Conservation (phyloP, 2,797 vertebrate genomes). For the Morelia viridis region DNA sequence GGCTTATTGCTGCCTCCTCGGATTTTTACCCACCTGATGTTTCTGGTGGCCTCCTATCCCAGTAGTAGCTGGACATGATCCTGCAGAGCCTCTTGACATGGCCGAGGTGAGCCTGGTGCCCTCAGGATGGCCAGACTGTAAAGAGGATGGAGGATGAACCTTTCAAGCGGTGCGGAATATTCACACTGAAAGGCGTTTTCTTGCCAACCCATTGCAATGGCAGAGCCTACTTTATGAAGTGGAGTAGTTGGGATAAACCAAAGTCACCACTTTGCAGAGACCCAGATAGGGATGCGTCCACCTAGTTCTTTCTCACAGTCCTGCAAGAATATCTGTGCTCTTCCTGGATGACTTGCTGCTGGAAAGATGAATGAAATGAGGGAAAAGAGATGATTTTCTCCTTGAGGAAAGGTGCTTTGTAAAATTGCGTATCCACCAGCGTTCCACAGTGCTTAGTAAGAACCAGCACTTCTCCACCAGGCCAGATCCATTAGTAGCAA, state of each 20-base stretch:
- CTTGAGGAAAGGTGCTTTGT: background rate
- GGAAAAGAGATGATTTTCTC: background rate
- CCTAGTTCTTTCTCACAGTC: background rate
- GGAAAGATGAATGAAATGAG: background rate
- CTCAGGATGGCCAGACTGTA: too few species aligned
- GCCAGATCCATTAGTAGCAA: conserved; percentile 13
- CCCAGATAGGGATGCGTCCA: too few species aligned
- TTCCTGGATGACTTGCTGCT: background rate
- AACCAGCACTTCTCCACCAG: background rate
- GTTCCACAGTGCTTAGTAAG: conserved; percentile 1
- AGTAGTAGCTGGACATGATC: background rate
- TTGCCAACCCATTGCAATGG: too few species aligned
- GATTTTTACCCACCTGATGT: background rate
- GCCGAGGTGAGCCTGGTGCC: background rate
- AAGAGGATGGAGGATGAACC: too few species aligned
- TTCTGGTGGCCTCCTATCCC: background rate
- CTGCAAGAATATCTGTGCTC: too few species aligned
- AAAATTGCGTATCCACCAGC: background rate
- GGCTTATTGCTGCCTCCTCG: background rate
- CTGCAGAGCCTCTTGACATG: background rate
- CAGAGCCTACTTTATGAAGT: too few species aligned
- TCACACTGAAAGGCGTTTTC: too few species aligned
- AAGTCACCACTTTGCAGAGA: too few species aligned
- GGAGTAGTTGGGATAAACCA: too few species aligned
- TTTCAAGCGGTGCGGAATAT: too few species aligned